A percentile compares a stretch with the other conserved stretches of the same genome.
phyloP scores from a whole-genome alignment of 2,113 vertebrate species.

The Falcunculus frontatus region DNA sequence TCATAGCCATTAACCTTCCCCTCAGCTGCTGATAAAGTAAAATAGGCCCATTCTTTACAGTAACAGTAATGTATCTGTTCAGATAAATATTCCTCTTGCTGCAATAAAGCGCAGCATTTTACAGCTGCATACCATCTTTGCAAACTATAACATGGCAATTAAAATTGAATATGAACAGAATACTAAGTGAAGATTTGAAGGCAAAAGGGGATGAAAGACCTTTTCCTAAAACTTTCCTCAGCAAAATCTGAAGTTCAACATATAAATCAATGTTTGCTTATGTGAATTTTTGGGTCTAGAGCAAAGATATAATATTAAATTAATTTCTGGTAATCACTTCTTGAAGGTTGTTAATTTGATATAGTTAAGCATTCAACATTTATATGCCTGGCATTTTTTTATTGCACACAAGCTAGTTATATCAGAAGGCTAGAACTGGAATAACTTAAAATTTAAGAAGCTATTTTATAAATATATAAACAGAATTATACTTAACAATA shows the following conservation, averaged over 20 bases:
- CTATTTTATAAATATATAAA: background rate
- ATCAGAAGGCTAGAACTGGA: background rate
- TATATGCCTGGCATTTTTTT: background rate
- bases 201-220: background rate
- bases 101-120: slow-evolving; percentile 62
- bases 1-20: slow-evolving; percentile 71
- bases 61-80: slow-evolving; percentile 66
- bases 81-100: slow-evolving; percentile 67
- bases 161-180: slow-evolving; percentile 45
- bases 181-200: slow-evolving; percentile 15
- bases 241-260: background rate
- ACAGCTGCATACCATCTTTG: slow-evolving; percentile 25
- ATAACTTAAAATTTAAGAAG: background rate
- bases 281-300: background rate
- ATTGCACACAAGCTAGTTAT: background rate
- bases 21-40: slow-evolving; percentile 73
- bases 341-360: background rate
- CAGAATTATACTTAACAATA: background rate
- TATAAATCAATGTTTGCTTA: background rate
- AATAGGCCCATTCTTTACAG: slow-evolving; percentile 69
- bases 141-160: slow-evolving; percentile 44
- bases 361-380: background rate
- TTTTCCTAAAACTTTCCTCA: slow-evolving; percentile 11
- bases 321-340: background rate
- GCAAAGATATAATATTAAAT: background rate